phyloP scores from a whole-genome alignment of 1,140 invertebrate genomes.

The Zaprionus ghesquierei region DNA sequence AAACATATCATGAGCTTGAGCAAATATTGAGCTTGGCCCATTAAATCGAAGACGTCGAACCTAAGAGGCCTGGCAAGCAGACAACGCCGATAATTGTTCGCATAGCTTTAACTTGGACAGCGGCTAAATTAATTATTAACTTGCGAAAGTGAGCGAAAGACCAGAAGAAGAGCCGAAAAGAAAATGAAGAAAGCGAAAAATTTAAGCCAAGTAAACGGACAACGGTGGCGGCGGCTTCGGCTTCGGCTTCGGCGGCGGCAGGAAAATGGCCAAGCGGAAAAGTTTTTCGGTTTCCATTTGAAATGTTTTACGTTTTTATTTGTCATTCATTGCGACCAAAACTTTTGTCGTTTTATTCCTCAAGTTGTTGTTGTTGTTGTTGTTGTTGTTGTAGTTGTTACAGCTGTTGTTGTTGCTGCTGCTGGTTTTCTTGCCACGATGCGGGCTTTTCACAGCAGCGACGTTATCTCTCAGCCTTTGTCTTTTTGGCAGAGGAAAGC shows the following conservation, averaged over 20 bases:
- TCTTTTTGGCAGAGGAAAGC: constrained; percentile 39
- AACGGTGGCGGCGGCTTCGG: too few species aligned
- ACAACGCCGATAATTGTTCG: background rate
- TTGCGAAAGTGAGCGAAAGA: background rate
- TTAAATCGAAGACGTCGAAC: constrained; percentile 16
- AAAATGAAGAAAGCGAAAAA: constrained; percentile 8
- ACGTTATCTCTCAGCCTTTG: constrained; percentile 63
- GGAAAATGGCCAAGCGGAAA: constrained; percentile 39
- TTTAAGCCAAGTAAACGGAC: constrained; percentile 33
- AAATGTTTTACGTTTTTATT: constrained; percentile 75
- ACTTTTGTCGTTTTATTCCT: constrained; percentile 52
- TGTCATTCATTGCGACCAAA: constrained; percentile 62
- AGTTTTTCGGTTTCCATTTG: constrained; percentile 51
- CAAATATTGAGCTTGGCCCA: constrained; percentile 26
- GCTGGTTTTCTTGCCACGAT: constrained; percentile 28
- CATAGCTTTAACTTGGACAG: constrained; percentile 18
- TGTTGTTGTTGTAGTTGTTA: background rate
- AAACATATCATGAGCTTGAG: constrained; percentile 33
- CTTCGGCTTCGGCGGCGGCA: too few species aligned
- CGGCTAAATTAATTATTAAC: constrained; percentile 55
- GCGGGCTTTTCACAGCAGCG: constrained; percentile 48
- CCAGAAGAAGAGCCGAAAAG: background rate
- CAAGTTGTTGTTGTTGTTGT: constrained; percentile 24
- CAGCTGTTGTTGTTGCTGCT: constrained; percentile 3
- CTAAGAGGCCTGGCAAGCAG: background rate